phyloP scores from a whole-genome alignment of 2,797 vertebrate genomes.

The Cephalopachus bancanus region DNA sequence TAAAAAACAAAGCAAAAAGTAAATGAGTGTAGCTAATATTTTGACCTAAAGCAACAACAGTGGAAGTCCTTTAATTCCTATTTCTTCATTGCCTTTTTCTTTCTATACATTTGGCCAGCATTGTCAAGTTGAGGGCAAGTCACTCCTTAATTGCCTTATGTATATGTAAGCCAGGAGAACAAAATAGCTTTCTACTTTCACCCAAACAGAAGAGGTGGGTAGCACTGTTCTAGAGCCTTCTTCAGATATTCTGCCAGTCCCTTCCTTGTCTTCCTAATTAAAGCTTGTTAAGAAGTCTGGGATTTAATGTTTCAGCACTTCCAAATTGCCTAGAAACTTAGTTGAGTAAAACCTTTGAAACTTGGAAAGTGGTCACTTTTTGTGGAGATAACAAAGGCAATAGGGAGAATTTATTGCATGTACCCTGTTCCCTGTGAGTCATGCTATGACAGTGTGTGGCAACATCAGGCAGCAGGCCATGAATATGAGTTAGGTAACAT shows the following conservation, averaged over 20 bases:
- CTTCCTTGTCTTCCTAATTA: not conserved
- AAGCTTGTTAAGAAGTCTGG: not conserved
- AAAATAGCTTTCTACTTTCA: not conserved
- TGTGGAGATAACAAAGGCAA: not conserved
- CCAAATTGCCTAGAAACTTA: not conserved
- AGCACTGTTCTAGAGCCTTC: not conserved
- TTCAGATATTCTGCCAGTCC: not conserved
- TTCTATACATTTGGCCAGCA: not conserved
- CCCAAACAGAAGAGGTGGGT: not conserved
- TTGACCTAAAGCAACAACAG: not conserved
- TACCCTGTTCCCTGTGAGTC: not conserved
- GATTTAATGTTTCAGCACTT: not conserved
- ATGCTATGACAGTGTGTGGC: accelerated
- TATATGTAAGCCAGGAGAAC: not conserved
- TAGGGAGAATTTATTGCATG: not conserved
- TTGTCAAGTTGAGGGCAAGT: not conserved
- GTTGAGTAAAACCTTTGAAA: not conserved
- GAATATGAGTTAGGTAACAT: not conserved
- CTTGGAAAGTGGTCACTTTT: not conserved
- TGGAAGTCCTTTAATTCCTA: not conserved
- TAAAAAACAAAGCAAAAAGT: not conserved
- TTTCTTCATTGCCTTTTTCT: not conserved
- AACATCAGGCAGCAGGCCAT: not conserved
- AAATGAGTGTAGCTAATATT: not conserved
- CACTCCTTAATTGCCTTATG: not conserved